Evolutionary conservation across 2,888 invertebrate genomes (phyloP), one percentile per base, ranked within the genome.

Genomic region (Gonocerus acuteangulatus): DNA sequence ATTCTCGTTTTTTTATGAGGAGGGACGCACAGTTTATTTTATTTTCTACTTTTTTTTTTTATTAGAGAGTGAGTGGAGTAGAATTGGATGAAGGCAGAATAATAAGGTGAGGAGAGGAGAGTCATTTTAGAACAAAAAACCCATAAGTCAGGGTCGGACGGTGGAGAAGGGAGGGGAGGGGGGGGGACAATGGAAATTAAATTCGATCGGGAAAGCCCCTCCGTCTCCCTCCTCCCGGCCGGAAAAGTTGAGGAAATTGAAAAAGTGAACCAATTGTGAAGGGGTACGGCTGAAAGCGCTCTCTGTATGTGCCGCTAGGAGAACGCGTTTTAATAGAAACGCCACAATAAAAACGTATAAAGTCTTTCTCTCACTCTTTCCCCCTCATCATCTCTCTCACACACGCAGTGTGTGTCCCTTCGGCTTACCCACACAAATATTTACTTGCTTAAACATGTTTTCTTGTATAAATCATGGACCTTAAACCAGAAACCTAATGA

Each of bases 61-160:
- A 9, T n/a, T 11, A 39, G n/a, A 39, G 15, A 39, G 15, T 9
- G 39, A 39, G n/a, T n/a, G 15, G 39, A 13, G n/a, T 3, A 39
- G 39, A 39, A 39, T 39, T 39, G 15, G 39, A 39, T 39, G n/a
- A 39, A 39, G 39, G 39, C 3, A 39, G 39, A 39, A 39, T 39
- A 39, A 39, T 39, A 39, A 39, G 39, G 39, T 39, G 39, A 39
- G 39, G 39, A 32, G 32, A 32, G 32, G 32, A 15, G 39, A 39
- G 39, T 39, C 39, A 39, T n/a, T 39, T 39, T 39, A 39, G 39
- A 39, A 39, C 39, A 39, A 39, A 39, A 39, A 39, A 39, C n/a
- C 39, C 39, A 39, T 39, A 39, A 39, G 39, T 39, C 39, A 39
- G 39, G n/a, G 39, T 39, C 13, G 39, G 27, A 27, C 39, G 39